Percentiles rank a stretch among this genome's conserved stretches.
phyloP scores from a whole-genome alignment of 1,140 invertebrate species.

The Anagrus nilaparvatae region DNA sequence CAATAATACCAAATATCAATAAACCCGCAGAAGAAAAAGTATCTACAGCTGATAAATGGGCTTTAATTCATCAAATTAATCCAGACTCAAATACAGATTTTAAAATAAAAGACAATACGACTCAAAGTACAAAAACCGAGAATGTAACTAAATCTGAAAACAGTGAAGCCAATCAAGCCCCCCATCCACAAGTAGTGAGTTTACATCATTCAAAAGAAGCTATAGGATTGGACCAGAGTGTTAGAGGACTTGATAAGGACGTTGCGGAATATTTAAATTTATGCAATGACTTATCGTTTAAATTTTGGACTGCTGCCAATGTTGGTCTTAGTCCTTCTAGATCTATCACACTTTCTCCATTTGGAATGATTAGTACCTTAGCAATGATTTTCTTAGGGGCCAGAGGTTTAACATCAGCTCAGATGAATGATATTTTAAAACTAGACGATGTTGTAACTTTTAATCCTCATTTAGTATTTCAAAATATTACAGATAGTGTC shows the following conservation, averaged over 20 bases:
- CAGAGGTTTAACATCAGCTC: slow-evolving; percentile 72
- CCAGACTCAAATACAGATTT: slow-evolving; percentile 19
- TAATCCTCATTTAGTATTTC: slow-evolving; percentile 75
- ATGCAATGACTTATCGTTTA: slow-evolving; percentile 75
- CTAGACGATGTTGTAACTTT: slow-evolving; percentile 80
- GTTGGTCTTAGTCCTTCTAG: slow-evolving; percentile 59
- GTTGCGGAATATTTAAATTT: slow-evolving; percentile 59
- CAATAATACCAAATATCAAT: neutral
- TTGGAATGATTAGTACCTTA: slow-evolving; percentile 70
- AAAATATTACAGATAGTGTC: slow-evolving; percentile 68
- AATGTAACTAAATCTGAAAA: slow-evolving; percentile 8
- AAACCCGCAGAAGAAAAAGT: slow-evolving; percentile 8
- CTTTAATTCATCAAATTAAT: slow-evolving; percentile 31
- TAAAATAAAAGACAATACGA: slow-evolving; percentile 23
- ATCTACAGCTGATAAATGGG: slow-evolving; percentile 26
- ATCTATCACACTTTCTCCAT: slow-evolving; percentile 75
- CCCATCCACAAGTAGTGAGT: slow-evolving; percentile 19
- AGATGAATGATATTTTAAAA: slow-evolving; percentile 78
- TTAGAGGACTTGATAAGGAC: slow-evolving; percentile 56
- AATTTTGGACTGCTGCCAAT: slow-evolving; percentile 63
- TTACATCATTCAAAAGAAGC: slow-evolving; percentile 28
- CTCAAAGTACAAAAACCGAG: slow-evolving; percentile 7
- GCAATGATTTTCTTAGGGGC: slow-evolving; percentile 84
- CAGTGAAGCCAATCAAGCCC: slow-evolving; percentile 15
- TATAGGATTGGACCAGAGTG: slow-evolving; percentile 62